Base-by-base conservation (phyloP, 2,888 invertebrate species). In the Rhingia campestris region DNA sequence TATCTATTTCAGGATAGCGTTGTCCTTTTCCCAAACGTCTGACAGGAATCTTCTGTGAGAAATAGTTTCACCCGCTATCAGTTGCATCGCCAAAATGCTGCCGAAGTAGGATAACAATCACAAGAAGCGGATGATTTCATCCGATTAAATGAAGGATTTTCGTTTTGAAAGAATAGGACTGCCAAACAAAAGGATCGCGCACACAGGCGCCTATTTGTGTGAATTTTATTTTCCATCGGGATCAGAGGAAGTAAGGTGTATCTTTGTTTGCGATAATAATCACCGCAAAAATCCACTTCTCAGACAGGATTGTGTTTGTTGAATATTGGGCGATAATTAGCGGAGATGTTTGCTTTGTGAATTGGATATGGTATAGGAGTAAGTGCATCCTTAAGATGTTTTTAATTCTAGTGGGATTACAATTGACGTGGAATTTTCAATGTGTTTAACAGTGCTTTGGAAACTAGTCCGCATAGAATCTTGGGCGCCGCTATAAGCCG, bases 221-320 rank as follows among this genome's bases (percentile, higher is more conserved):
- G 47, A 49, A 49, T 70, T 64, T 37, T n/a, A 12, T 43, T 32
- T 58, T 43, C 58, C 45, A 35, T 33, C 3, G 7, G 47, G 37
- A 63, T 66, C 69, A 70, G 22, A 22, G 84, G 77, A 82, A 66
- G 84, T 75, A 70, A 84, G 84, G 84, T 84, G 84, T 80, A 80
- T 70, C 59, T 84, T 75, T 84, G 84, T 84, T 80, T 84, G 54
- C 59, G 80, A 84, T 84, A 84, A 75, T 80, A 69, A 84, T 80
- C 80, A 33, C 74, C 74, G 82, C 82, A 82, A 58, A 49, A 74
- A 79, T 67, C 67, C 64, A 12, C 12, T 64, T 64, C 74, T 56
- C 74, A 84, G 79, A 79, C 69, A 14, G 79, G 53, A 84, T 79
- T 74, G 30, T 54, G 54, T 43, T 51, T 76, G 64, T 49, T 59